Conservation (phyloP, 2,888 invertebrate species). For the Auanema freiburgensis region DNA sequence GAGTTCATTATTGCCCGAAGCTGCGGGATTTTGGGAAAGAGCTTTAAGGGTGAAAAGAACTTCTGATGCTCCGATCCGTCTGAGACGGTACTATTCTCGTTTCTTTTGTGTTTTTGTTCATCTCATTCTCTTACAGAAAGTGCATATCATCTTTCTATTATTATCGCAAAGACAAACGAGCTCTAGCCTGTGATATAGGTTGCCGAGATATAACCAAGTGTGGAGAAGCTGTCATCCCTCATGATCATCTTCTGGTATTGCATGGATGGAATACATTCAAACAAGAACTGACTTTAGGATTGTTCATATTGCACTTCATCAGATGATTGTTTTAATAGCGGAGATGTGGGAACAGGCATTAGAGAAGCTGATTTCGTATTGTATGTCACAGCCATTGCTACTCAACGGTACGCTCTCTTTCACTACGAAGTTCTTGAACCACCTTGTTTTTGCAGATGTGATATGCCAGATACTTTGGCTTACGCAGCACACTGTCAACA, state of each 20-base stretch:
- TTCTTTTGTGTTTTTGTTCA: background rate
- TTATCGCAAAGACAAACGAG: slow-evolving; percentile 29
- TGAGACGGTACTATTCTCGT: slow-evolving; percentile 30
- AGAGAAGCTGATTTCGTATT: slow-evolving; percentile 88
- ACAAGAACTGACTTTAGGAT: slow-evolving; percentile 19
- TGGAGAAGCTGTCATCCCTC: slow-evolving; percentile 91
- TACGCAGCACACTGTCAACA: slow-evolving; percentile 99
- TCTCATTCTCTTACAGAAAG: slow-evolving; percentile 25
- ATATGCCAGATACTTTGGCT: slow-evolving; percentile 83
- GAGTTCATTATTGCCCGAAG: slow-evolving; percentile 43
- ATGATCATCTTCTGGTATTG: slow-evolving; percentile 84
- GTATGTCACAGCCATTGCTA: slow-evolving; percentile 66
- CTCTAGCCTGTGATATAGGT: slow-evolving; percentile 51
- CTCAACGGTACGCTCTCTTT: slow-evolving; percentile 22
- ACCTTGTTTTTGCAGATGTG: slow-evolving; percentile 72
- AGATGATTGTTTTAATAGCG: slow-evolving; percentile 70
- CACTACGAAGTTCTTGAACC: background rate
- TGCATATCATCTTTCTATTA: slow-evolving; percentile 42
- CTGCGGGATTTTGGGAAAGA: slow-evolving; percentile 50
- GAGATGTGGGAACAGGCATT: slow-evolving; percentile 69
- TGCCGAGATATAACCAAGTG: slow-evolving; percentile 77
- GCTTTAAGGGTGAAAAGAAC: slow-evolving; percentile 35
- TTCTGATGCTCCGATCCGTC: slow-evolving; percentile 25
- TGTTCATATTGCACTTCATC: slow-evolving; percentile 34
- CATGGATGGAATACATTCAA: too few species aligned